Conservation (phyloP, 2,113 vertebrate genomes). For the Saimiri boliviensis region DNA sequence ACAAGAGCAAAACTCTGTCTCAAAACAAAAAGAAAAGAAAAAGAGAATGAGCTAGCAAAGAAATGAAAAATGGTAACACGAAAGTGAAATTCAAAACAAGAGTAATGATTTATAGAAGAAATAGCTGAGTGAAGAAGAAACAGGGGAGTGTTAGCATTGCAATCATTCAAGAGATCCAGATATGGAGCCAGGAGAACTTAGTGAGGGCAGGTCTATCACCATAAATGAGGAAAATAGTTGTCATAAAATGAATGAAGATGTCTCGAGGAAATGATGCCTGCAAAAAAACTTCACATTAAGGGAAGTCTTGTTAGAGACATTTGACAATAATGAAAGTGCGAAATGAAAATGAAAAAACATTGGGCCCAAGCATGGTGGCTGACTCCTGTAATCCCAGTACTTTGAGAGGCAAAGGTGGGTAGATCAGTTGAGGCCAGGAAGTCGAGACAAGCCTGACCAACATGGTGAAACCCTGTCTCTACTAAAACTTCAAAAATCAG, state of each 20-base stretch:
- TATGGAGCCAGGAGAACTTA: neutral
- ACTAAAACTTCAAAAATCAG: too few relatives aligned
- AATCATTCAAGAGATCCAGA: neutral
- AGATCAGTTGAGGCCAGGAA: too few relatives aligned
- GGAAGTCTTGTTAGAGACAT: neutral
- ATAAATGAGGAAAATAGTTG: neutral
- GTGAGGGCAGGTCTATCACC: neutral
- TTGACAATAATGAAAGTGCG: neutral
- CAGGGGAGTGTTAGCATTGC: neutral
- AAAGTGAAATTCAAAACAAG: neutral
- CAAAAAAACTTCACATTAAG: neutral
- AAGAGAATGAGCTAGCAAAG: neutral
- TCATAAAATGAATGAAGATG: neutral
- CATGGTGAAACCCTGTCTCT: too few relatives aligned
- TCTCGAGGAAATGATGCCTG: neutral
- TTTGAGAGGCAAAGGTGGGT: too few relatives aligned
- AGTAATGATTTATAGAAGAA: neutral
- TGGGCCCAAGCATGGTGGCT: too few relatives aligned
- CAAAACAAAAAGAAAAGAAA: neutral
- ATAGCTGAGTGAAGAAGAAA: neutral
- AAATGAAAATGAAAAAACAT: neutral
- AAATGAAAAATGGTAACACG: neutral
- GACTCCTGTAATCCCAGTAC: too few relatives aligned
- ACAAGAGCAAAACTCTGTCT: too few relatives aligned
- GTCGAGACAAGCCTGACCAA: too few relatives aligned